Conservation (phyloP, 2,797 vertebrate genomes). For the Micrastur ruficollis region DNA sequence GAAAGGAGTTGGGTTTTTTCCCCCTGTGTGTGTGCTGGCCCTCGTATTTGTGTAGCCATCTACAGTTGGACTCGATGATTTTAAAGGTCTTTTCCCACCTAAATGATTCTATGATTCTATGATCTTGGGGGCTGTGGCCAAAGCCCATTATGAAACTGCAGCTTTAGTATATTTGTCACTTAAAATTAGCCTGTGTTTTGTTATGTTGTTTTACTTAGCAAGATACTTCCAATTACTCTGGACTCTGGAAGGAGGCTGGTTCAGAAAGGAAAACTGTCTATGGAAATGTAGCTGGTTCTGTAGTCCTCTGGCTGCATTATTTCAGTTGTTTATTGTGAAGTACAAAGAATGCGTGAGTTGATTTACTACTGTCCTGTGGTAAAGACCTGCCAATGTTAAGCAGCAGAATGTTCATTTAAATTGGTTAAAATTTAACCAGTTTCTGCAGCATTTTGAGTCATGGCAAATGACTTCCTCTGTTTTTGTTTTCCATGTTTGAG, state of each 20-base stretch:
- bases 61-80: background rate
- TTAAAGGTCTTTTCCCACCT: background rate
- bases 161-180: background rate
- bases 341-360: background rate
- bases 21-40: background rate
- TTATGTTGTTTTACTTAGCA: background rate
- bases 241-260: background rate
- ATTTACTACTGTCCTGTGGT: background rate
- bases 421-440: conserved; percentile 9
- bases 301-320: background rate
- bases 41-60: background rate
- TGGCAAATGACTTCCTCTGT: background rate
- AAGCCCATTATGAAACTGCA: background rate
- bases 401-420: background rate
- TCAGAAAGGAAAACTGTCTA: background rate
- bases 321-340: background rate
- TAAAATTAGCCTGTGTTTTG: background rate
- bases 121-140: background rate
- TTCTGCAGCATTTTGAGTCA: background rate
- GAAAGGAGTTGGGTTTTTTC: background rate
- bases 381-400: background rate
- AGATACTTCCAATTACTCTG: background rate
- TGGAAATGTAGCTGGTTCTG: background rate
- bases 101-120: background rate
- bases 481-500: background rate